Evolutionary conservation across 2,888 invertebrate species (phyloP), one percentile per base, ranked within the genome.

Genomic region (Drosophila yooni): DNA sequence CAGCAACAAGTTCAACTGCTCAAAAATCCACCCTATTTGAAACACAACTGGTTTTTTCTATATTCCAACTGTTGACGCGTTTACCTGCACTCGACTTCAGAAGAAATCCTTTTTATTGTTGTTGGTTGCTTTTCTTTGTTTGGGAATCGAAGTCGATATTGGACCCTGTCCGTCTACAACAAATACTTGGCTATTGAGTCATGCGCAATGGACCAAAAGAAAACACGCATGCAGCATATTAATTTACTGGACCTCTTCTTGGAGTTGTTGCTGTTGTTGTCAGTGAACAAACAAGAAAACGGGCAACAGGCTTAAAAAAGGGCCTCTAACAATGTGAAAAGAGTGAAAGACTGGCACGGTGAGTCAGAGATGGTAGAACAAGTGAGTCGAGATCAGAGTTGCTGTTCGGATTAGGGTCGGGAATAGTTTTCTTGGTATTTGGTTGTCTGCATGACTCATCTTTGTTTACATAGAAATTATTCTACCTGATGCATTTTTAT

Each of bases 391-490:
- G 76, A 85, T 81, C 84, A 25, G 46, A 4, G 61, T 56, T n/a
- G 68, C 79, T 88, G 76, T 71, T 67, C 29, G 67, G 59, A 63
- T 59, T 79, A 52, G 63, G 40, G 61, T 43, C 51, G 64, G 60
- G 72, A 63, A 84, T 77, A 79, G 70, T 70, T 76, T 73, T 75
- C 38, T 62, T 62, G 46, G 70, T 34, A 40, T 53, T 52, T 46
- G n/a, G 10, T 27, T 29, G n/a, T 15, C 29, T 31, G 27, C 5
- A 71, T 86, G 90, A 86, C 65, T 90, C 86, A 86, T 71, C 73
- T 62, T 64, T 90, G 86, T 86, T 86, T 88, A 83, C 81, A 70
- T 88, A 80, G 74, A 88, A 89, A 88, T 85, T 85, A 74, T 88
- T 81, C 78, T 89, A 85, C 90, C 90, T 85, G 85, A 75, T 88